Conservation (phyloP, 2,888 invertebrate species). For the Drosophila subquinaria region DNA sequence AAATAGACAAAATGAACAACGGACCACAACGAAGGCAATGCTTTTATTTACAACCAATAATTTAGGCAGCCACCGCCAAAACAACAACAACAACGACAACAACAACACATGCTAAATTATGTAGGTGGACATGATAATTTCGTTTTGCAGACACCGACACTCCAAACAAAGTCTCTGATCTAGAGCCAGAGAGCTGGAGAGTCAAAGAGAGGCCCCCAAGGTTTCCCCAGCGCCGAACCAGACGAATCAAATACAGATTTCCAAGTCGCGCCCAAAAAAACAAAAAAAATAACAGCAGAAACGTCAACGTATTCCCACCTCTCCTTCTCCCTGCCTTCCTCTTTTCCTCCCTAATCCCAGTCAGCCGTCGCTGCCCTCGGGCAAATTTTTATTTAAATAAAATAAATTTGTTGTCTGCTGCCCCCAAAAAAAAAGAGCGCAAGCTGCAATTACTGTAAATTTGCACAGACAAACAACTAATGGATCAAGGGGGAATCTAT, state of each 20-base stretch:
- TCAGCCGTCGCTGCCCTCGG: conserved; percentile 55
- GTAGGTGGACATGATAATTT: conserved; percentile 81
- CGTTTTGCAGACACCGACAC: conserved; percentile 68
- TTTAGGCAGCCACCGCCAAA: conserved; percentile 57
- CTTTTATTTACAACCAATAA: conserved; percentile 80
- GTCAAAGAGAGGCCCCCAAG: conserved; percentile 44
- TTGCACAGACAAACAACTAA: conserved; percentile 61
- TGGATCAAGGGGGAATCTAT: conserved; percentile 10
- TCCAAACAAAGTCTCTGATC: conserved; percentile 23
- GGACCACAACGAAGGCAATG: conserved; percentile 50
- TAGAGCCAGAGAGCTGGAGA: conserved; percentile 9
- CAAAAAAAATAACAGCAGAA: conserved; percentile 62
- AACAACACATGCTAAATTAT: conserved; percentile 75
- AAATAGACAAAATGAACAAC: conserved; percentile 69
- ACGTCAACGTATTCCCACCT: conserved; percentile 27
- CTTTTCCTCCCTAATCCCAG: neutral
- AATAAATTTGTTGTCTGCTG: conserved; percentile 73
- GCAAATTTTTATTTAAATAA: conserved; percentile 80
- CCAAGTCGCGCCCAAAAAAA: conserved; percentile 75
- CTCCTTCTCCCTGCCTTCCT: neutral
- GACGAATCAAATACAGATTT: conserved; percentile 56
- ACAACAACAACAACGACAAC: conserved; percentile 50
- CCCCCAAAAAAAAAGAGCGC: conserved; percentile 52
- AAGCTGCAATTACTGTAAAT: conserved; percentile 73
- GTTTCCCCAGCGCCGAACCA: conserved; percentile 38